Evolutionary conservation across 2,888 invertebrate species (phyloP), one percentile per base, ranked within the genome.

Genomic region (Melanargia galathea): DNA sequence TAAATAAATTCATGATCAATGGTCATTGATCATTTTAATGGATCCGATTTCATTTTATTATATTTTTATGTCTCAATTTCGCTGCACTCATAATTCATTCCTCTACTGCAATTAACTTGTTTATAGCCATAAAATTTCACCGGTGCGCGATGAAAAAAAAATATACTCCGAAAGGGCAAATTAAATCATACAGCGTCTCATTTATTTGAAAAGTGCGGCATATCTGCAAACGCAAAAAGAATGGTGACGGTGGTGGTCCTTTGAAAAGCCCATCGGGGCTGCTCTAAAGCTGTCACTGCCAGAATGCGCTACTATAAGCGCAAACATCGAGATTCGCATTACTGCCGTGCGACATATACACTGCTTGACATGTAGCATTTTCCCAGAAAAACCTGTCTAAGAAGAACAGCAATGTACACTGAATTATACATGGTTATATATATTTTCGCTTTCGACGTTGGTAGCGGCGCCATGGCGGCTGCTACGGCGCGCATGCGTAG

Each of bases 171-270:
- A 80, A 87, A 85, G 83, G 82, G 86, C 87, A 89, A 90, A 90
- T 90, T 89, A 90, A 90, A 90, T 89, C 87, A 88, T 88, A 89
- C 79, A 84, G 80, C 84, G 80, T 86, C 87, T 90, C 87, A 88
- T 87, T 90, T 90, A 89, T 90, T 86, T 82, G 81, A 83, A 87
- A 84, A 80, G 81, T 82, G 82, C 82, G 80, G 80, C 81, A 76
- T 77, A 80, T 80, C 82, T 79, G 80, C 82, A 83, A 83, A 78
- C 80, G 82, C 81, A 87, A 86, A 89, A 90, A 86, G 82, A 86
- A 88, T 84, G 79, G 81, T 80, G 80, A 77, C 78, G 82, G 82
- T 79, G 82, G 81, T 86, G 82, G 87, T 88, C 84, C 89, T 89
- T 90, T 90, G 86, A 89, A 90, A 88, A 79, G 80, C 87, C 80